phyloP scores from a whole-genome alignment of 2,888 invertebrate species.

The Drosophila anomalipes region DNA sequence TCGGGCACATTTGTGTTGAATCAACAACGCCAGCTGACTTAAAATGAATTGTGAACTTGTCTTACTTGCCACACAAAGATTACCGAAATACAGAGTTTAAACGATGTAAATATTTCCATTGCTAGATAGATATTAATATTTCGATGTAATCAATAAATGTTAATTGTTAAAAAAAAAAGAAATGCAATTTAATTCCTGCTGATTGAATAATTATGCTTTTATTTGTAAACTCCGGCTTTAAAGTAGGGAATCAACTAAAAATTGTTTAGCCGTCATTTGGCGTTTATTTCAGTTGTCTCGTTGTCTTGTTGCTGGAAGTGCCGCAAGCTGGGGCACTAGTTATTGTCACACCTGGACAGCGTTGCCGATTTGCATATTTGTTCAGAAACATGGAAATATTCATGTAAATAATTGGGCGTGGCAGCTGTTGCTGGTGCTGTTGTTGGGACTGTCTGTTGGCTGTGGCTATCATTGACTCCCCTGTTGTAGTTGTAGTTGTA shows the following conservation, averaged over 20 bases:
- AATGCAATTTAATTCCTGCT: background rate
- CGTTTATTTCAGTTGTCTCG: background rate
- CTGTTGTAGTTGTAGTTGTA: constrained; percentile 11
- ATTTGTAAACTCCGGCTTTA: background rate
- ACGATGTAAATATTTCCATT: background rate
- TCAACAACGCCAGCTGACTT: background rate
- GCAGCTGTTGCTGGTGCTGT: constrained; percentile 26
- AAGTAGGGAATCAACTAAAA: background rate
- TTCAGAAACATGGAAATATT: constrained; percentile 50
- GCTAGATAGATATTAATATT: background rate
- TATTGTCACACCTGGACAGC: constrained; percentile 59
- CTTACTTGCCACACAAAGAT: background rate
- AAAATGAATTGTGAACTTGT: background rate
- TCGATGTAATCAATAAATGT: background rate
- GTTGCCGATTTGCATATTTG: constrained; percentile 52
- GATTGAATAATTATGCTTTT: background rate
- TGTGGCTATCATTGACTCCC: constrained; percentile 39
- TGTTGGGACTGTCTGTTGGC: background rate
- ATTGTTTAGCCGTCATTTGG: background rate
- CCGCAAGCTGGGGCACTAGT: constrained; percentile 29
- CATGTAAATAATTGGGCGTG: constrained; percentile 64
- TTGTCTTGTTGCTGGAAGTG: constrained; percentile 8
- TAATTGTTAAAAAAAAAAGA: background rate
- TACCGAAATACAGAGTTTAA: background rate
- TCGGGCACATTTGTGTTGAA: background rate